Evolutionary conservation across 2,113 vertebrate species (phyloP).

Genomic region (Aix galericulata): DNA sequence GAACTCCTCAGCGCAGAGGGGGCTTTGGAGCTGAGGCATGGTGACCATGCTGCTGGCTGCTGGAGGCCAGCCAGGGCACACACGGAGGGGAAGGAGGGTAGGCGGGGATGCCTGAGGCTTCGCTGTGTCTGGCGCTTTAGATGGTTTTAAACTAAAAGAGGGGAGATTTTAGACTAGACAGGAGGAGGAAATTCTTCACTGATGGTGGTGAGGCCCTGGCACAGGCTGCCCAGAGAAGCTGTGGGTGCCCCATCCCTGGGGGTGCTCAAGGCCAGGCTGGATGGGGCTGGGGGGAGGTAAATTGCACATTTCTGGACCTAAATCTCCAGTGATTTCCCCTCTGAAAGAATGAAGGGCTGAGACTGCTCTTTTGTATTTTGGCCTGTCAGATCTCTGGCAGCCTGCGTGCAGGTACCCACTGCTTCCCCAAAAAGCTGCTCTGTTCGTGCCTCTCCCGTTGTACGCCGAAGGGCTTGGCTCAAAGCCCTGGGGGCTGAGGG

Average conservation of each 20-base stretch:
- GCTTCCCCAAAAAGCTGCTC: background rate
- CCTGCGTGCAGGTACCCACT: background rate
- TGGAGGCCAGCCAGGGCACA: no score
- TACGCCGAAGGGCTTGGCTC: background rate
- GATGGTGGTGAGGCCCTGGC: no score
- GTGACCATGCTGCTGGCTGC: background rate
- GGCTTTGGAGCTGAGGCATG: no score
- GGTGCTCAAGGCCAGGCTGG: no score
- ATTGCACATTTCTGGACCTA: background rate
- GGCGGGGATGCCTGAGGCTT: background rate
- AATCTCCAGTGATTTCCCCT: background rate
- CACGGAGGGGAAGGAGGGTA: background rate
- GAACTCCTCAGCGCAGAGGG: background rate
- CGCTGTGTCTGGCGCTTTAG: no score
- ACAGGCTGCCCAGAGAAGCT: no score
- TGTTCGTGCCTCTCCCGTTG: background rate
- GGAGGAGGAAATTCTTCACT: no score
- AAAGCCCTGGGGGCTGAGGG: rapidly evolving
- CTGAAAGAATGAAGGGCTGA: background rate
- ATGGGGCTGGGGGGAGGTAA: background rate
- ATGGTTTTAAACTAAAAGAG: no score
- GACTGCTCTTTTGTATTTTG: background rate
- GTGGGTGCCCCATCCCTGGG: no score
- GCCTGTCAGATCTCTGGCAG: no score
- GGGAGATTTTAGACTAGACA: no score